A percentile compares a stretch with the other conserved stretches of the same genome.
Conservation (phyloP, 1,140 invertebrate species). For the Monochamus saltuarius region DNA sequence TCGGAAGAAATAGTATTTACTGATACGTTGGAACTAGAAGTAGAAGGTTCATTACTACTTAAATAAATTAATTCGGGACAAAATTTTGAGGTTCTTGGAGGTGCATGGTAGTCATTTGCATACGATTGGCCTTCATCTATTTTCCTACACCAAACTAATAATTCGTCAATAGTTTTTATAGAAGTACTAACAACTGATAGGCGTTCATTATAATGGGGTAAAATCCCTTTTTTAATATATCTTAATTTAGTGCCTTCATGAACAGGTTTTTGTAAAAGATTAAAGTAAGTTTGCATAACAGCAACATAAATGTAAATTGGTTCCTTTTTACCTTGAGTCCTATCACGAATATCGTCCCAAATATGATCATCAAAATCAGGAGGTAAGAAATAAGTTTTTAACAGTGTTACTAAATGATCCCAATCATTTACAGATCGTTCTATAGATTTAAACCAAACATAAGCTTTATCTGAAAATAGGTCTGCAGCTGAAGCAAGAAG, state of each 20-base stretch:
- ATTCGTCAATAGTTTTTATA: conserved; percentile 7
- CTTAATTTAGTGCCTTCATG: conserved; percentile 12
- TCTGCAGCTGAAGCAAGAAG: conserved; percentile 26
- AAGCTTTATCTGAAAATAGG: conserved; percentile 39
- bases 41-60: conserved; percentile 1
- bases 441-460: conserved; percentile 39
- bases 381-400: conserved; percentile 37
- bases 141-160: conserved; percentile 14
- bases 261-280: conserved; percentile 23
- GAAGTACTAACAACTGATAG: conserved; percentile 3
- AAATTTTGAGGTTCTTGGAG: conserved; percentile 10
- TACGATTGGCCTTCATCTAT: conserved; percentile 1
- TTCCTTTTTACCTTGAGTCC: conserved; percentile 44
- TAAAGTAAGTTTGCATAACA: conserved; percentile 39
- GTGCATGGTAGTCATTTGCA: background rate
- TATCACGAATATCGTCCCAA: conserved; percentile 33
- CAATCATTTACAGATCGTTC: conserved; percentile 24
- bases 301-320: conserved; percentile 41
- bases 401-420: conserved; percentile 24
- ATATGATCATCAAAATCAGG: conserved; percentile 40
- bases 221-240: conserved; percentile 4
- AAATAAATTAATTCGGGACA: conserved; percentile 1
- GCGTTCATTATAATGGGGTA: conserved; percentile 11
- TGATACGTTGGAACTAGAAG: background rate
- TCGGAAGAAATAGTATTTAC: background rate